These are phyloP conservation scores for Drosophila tanythrix DNA, from an alignment of 2,888 invertebrate species.

Conservation along the genomic window DNA sequence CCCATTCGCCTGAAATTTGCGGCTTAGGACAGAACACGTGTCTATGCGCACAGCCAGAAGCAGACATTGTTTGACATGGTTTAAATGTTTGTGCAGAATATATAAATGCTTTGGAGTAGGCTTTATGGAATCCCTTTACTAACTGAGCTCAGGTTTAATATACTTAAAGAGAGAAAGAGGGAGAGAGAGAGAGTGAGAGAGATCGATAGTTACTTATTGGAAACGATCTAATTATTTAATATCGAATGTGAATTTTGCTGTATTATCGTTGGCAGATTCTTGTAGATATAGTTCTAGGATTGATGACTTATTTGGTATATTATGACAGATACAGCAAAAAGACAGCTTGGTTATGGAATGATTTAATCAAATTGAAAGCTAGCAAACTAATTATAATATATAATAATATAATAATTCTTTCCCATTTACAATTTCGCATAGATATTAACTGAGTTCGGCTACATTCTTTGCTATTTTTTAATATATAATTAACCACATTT, in stretches of 20 bases:
- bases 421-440: rapidly evolving
- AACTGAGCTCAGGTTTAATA: background rate
- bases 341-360: background rate
- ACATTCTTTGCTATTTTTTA: background rate
- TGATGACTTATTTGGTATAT: background rate
- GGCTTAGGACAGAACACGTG: conserved; percentile 73
- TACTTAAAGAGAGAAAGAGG: background rate
- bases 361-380: rapidly evolving
- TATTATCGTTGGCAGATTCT: rapidly evolving
- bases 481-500: background rate
- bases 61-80: conserved; percentile 29
- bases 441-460: background rate
- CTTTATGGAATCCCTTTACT: conserved; percentile 4
- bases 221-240: background rate
- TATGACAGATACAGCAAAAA: background rate
- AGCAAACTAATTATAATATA: background rate
- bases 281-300: background rate
- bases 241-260: background rate
- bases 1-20: conserved; percentile 10
- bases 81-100: conserved; percentile 4
- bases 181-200: background rate
- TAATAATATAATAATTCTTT: background rate
- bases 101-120: background rate
- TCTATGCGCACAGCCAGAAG: conserved; percentile 34
- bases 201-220: background rate